Evolutionary conservation across 2,888 invertebrate species (phyloP).

Genomic region (Nemotelus nigrinus): DNA sequence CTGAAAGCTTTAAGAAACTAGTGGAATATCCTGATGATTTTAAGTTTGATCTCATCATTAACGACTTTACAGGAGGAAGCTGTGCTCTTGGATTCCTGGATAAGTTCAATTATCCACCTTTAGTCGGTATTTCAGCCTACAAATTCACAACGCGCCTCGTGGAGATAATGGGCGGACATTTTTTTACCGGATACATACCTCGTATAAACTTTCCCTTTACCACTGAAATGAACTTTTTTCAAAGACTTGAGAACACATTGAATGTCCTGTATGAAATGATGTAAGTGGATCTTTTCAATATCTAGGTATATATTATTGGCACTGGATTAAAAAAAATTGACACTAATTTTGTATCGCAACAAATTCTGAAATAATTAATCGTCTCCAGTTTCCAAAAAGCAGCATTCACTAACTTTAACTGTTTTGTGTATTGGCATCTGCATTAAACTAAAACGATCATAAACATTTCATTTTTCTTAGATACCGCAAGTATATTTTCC

Average conservation of each 20-base stretch:
- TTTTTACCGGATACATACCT: slow-evolving; percentile 54
- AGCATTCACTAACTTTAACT: no score
- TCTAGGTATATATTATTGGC: no score
- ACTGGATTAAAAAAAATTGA: no score
- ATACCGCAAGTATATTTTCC: slow-evolving; percentile 51
- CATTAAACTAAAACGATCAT: no score
- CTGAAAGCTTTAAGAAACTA: slow-evolving; percentile 55
- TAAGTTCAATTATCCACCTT: slow-evolving; percentile 57
- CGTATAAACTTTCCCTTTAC: slow-evolving; percentile 42
- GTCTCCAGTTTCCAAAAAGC: no score
- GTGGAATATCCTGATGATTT: slow-evolving; percentile 56
- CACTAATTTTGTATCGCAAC: no score
- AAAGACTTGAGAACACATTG: slow-evolving; percentile 50
- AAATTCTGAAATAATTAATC: no score
- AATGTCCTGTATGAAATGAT: slow-evolving; percentile 36
- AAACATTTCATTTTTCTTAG: slow-evolving; percentile 40
- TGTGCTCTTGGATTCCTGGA: slow-evolving; percentile 57
- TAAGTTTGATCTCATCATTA: slow-evolving; percentile 58
- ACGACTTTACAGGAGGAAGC: slow-evolving; percentile 54
- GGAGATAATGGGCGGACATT: slow-evolving; percentile 50
- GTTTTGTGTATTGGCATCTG: no score
- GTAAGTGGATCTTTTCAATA: slow-evolving; percentile 32
- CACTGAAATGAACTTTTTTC: slow-evolving; percentile 51
- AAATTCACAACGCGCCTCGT: slow-evolving; percentile 50
- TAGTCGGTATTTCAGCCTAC: slow-evolving; percentile 54